Evolutionary conservation across 2,797 vertebrate genomes (phyloP), one percentile per base, ranked within the genome.

Genomic region (Novumbra hubbsi): DNA sequence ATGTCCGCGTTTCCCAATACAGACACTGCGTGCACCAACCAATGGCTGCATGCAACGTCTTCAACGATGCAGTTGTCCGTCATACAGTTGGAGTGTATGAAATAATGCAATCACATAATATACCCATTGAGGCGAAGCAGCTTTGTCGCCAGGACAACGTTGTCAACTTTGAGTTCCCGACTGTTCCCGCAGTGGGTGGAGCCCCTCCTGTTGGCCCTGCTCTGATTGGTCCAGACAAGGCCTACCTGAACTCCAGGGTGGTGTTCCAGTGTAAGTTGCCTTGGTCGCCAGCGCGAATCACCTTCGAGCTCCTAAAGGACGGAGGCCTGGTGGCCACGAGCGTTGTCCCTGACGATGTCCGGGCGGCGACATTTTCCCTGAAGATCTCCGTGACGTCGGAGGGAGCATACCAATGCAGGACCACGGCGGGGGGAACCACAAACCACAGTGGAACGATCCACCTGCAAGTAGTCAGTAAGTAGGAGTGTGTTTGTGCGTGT

Each of bases 381-480:
- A 89, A 76, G 75, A 84, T 90, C 11, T 24, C 68, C 0, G 57
- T 27, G 52, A 16, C 52, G 16, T 88, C 86, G 4, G 84, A 81
- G 2, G 93, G 91, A 0, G 81, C 48, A 0, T 94, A 94, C 77
- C 76, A 76, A 70, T 94, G 94, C 80, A 80, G 24, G 62, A 87
- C 75, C 0, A 84, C 66, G 0, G 3, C 82, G 6, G 67, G 60
- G 66, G 76, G 64, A 19, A 41, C 34, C 16, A 73, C 73, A 4
- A 80, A 63, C 69, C 30, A 69, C 76, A 93, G 94, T 85, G 86
- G 88, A 75, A 80, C 30, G 52, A 81, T 93, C 72, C 72, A 19
- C 62, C 81, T 94, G 32, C 82, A 68, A n/a, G 88, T 91, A 72
- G 88, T 94, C 80, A 91, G 94, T 94, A 77, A 93, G 93, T 93